Base-by-base conservation (phyloP, 2,113 vertebrate species). In the Prunella himalayana region DNA sequence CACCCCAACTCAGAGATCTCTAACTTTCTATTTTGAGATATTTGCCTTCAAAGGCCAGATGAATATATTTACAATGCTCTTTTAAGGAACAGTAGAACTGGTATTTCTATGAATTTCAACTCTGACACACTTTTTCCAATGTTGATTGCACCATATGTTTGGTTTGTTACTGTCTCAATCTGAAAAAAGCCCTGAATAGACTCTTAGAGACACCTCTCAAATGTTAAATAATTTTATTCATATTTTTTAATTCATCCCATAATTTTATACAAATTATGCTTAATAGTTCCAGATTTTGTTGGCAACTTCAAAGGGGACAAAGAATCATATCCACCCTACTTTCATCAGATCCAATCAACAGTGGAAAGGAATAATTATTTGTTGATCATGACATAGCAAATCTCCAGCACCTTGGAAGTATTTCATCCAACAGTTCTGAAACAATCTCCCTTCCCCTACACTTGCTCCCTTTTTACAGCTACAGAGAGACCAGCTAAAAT, bases 341-440 rank as follows among this genome's bases (percentile, higher is more conserved):
- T 69, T 92, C 70, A 56, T 72, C 54, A 61, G 56, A 80, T 49
- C n/a, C 20, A 83, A 63, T 30, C 72, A 86, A 75, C 11, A 88
- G 79, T 66, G 88, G 44, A 93, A 94, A 95, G n/a, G 61, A 94
- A 68, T 63, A 97, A 92, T 93, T 88, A 90, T 88, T 86, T 69
- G 88, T 85, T 92, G 77, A 91, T 93, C 82, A 94, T 39, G n/a
- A 51, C 44, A 80, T 1, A 89, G 66, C 68, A 88, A 92, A 86
- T 88, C 88, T 65, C 28, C 45, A 82, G 31, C 49, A 94, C 3
- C 41, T 25, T 50, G 45, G 89, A 80, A 57, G 13, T 31, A 76
- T 71, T 95, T 85, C 39, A 92, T 82, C 56, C 50, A 82, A 37
- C 7, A 42, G n/a, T 90, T 93, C 64, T 81, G 68, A 95, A 97